Conservation (phyloP, 1,140 invertebrate genomes). For the Solen grandis region DNA sequence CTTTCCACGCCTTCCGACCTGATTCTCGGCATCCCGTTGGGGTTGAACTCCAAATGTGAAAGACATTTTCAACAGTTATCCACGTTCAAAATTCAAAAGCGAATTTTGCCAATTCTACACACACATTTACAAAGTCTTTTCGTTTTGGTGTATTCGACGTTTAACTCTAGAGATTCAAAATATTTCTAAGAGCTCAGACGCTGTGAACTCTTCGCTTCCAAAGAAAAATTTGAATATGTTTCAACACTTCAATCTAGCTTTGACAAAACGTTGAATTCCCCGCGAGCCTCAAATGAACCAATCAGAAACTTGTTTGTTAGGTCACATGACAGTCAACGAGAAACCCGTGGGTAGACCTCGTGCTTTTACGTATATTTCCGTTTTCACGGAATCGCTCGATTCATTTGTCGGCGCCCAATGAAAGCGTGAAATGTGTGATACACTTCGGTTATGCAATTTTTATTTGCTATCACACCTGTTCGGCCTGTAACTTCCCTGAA, state of each 20-base stretch:
- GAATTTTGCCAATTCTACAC: not conserved
- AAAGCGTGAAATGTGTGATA: too few relatives aligned
- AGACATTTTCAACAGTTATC: conserved; percentile 37
- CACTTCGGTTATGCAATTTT: too few relatives aligned
- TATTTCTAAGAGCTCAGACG: not conserved
- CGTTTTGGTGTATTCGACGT: not conserved
- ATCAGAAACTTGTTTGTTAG: conserved; percentile 58
- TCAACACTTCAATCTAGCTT: conserved; percentile 34
- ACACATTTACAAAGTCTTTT: not conserved
- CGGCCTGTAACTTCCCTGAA: too few relatives aligned
- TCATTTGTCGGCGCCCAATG: too few relatives aligned
- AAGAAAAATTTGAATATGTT: conserved; percentile 56
- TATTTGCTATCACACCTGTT: too few relatives aligned
- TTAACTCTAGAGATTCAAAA: conserved; percentile 8
- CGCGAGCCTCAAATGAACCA: conserved; percentile 67
- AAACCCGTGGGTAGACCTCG: not conserved
- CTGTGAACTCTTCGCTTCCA: conserved; percentile 19
- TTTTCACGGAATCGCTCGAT: too few relatives aligned
- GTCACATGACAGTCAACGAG: conserved; percentile 65
- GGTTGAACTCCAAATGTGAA: conserved; percentile 35
- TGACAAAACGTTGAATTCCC: conserved; percentile 72
- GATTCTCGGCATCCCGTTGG: conserved; percentile 45
- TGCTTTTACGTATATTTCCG: not conserved
- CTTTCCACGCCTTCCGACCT: conserved; percentile 54
- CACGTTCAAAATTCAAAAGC: not conserved